phyloP scores from a whole-genome alignment of 2,797 vertebrate species.

The Sebastes vulpes region DNA sequence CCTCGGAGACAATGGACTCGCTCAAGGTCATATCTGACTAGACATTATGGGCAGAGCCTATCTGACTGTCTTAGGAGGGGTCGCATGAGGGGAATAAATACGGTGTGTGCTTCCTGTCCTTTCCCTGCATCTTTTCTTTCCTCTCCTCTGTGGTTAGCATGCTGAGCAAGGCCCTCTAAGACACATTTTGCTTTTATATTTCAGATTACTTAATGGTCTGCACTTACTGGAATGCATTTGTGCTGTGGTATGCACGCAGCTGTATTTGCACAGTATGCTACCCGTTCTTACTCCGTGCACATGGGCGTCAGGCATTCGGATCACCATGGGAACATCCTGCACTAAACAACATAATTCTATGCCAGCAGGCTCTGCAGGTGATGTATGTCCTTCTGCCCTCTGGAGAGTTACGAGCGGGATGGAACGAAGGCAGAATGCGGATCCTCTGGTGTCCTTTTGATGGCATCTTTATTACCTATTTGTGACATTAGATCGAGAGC shows the following conservation, averaged over 20 bases:
- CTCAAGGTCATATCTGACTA: constrained; percentile 79
- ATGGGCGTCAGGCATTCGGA: constrained; percentile 48
- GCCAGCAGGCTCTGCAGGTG: constrained; percentile 67
- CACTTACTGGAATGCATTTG: constrained; percentile 46
- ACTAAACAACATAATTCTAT: constrained; percentile 70
- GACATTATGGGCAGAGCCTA: constrained; percentile 55
- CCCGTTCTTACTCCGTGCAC: constrained; percentile 34
- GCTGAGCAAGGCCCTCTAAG: constrained; percentile 45
- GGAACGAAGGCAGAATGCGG: constrained; percentile 61
- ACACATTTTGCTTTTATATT: constrained; percentile 51
- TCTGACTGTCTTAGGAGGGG: constrained; percentile 49
- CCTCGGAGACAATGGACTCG: constrained; percentile 64
- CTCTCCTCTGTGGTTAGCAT: constrained; percentile 62
- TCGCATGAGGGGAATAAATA: constrained; percentile 57
- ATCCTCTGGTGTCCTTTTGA: constrained; percentile 76
- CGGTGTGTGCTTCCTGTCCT: constrained; percentile 37
- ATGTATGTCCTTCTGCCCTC: constrained; percentile 74
- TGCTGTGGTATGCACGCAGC: constrained; percentile 5
- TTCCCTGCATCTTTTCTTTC: constrained; percentile 1
- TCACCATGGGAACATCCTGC: constrained; percentile 48
- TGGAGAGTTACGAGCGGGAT: constrained; percentile 70
- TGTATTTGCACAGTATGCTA: constrained; percentile 47
- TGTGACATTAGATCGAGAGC: constrained; percentile 69
- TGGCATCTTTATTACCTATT: constrained; percentile 77
- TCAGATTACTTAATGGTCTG: constrained; percentile 58